phyloP scores from a whole-genome alignment of 64 coral and sea anemone species.

The Porites lutea region DNA sequence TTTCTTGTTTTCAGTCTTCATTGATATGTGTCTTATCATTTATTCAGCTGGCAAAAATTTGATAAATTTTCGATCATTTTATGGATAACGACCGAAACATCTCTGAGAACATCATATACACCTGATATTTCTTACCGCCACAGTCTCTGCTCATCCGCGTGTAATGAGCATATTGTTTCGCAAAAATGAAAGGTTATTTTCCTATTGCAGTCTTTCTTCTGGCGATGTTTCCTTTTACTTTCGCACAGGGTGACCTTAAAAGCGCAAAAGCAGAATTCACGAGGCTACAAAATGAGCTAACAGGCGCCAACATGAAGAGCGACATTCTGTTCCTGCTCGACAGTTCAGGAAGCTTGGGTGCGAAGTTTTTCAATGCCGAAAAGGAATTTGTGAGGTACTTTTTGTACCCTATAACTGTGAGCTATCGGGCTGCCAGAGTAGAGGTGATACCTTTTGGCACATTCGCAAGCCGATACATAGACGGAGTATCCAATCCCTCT shows the following conservation, averaged over 20 bases:
- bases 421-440: constrained; percentile 58
- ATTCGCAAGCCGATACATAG: constrained; percentile 10
- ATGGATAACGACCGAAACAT: background rate
- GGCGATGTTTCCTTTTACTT: background rate
- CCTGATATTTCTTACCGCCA: background rate
- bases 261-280: constrained; percentile 32
- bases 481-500: constrained; percentile 41
- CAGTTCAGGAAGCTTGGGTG: constrained; percentile 69
- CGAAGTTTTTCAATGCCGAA: constrained; percentile 38
- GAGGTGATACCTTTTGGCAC: constrained; percentile 77
- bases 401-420: constrained; percentile 67
- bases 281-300: constrained; percentile 50
- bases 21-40: no score
- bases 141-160: background rate
- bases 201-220: background rate
- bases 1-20: no score
- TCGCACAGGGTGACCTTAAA: constrained; percentile 38
- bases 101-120: background rate
- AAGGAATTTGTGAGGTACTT: constrained; percentile 76
- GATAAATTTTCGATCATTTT: background rate
- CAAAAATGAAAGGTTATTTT: background rate
- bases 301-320: background rate
- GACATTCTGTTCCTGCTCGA: constrained; percentile 82
- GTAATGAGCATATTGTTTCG: no score
- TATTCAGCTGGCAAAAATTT: background rate